These are phyloP conservation scores for Heliconius himera DNA, from an alignment of 1,140 invertebrate species.

Conservation along the genomic window DNA sequence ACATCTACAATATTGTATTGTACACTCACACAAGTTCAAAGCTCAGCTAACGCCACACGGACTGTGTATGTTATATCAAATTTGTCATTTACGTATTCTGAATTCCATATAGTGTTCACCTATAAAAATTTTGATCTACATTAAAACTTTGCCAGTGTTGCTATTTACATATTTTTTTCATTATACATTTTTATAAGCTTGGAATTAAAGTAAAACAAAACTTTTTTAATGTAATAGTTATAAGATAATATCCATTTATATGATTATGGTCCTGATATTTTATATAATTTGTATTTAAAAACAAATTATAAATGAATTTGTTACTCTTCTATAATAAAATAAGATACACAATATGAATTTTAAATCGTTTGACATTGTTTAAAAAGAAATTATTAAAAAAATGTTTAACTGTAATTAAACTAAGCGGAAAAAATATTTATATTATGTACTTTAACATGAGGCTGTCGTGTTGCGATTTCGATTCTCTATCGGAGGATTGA, in stretches of 20 bases:
- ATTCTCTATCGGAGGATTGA: no score
- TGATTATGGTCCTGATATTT: not conserved
- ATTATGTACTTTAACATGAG: not conserved
- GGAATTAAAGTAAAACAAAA: no score
- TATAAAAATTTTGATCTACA: not conserved
- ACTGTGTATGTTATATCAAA: not conserved
- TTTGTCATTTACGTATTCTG: not conserved
- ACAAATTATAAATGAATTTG: not conserved
- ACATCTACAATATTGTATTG: no score
- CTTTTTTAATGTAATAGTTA: not conserved
- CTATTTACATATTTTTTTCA: not conserved
- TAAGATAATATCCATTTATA: not conserved
- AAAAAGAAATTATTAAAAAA: not conserved
- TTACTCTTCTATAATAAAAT: not conserved
- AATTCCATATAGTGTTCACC: conserved; percentile 7
- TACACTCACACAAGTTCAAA: no score
- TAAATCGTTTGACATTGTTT: not conserved
- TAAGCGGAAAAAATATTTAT: not conserved
- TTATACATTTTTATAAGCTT: no score
- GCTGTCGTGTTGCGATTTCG: no score
- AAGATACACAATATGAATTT: not conserved
- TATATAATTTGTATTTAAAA: not conserved
- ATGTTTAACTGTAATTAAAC: not conserved
- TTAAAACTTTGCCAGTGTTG: not conserved
- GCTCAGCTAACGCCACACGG: no score